Evolutionary conservation across 2,888 invertebrate genomes (phyloP).

Genomic region (Harpalus rufipes): DNA sequence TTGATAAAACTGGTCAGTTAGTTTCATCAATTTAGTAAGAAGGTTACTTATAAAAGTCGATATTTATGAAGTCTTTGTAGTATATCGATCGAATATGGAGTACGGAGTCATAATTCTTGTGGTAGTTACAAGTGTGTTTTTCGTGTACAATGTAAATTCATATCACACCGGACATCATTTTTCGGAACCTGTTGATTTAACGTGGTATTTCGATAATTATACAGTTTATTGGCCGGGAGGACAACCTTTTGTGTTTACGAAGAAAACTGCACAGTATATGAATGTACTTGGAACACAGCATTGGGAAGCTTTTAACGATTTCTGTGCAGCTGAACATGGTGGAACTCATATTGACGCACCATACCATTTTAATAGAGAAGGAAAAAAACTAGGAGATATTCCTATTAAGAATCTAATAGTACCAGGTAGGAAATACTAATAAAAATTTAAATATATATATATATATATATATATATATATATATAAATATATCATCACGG

Average conservation of each 20-base stretch:
- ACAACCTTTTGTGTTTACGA: slow-evolving; percentile 71
- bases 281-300: background rate
- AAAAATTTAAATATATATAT: too few relatives aligned
- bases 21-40: too few relatives aligned
- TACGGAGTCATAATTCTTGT: background rate
- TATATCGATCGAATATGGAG: background rate
- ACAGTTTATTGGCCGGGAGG: slow-evolving; percentile 73
- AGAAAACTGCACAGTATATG: slow-evolving; percentile 68
- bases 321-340: slow-evolving; percentile 78
- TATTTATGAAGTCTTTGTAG: too few relatives aligned
- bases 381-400: slow-evolving; percentile 78
- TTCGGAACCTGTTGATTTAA: slow-evolving; percentile 70
- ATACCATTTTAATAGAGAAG: slow-evolving; percentile 78
- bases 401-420: slow-evolving; percentile 76
- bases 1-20: too few relatives aligned
- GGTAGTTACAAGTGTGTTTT: background rate
- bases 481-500: too few relatives aligned
- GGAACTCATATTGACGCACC: slow-evolving; percentile 82
- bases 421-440: slow-evolving; percentile 71
- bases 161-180: slow-evolving; percentile 6
- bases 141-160: background rate
- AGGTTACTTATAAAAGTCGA: too few relatives aligned
- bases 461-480: too few relatives aligned
- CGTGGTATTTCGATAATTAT: slow-evolving; percentile 72
- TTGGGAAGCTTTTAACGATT: slow-evolving; percentile 76